A percentile compares a stretch with the other conserved stretches of the same genome.
Evolutionary conservation across 1,140 invertebrate species (phyloP).

Genomic region (Notospermus geniculatus): DNA sequence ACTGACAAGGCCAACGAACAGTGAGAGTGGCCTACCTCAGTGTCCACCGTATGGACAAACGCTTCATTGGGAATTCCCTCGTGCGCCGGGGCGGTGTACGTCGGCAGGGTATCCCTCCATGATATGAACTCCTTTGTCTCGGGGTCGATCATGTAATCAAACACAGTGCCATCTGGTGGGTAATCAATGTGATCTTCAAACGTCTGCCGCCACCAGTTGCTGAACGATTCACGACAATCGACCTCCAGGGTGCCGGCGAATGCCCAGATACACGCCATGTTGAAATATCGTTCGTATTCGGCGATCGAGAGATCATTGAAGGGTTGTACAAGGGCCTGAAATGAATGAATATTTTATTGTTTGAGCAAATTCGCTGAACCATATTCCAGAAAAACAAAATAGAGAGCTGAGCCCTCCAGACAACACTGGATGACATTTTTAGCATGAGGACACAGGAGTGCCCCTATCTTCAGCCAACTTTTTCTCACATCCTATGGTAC

Average conservation of each 20-base stretch:
- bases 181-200: slow-evolving; percentile 46
- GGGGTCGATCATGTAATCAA: slow-evolving; percentile 52
- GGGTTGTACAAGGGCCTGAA: slow-evolving; percentile 38
- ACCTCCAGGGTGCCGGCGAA: slow-evolving; percentile 48
- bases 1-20: no score
- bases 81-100: slow-evolving; percentile 46
- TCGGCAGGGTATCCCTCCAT: slow-evolving; percentile 49
- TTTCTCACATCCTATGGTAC: no score
- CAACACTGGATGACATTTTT: no score
- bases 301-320: slow-evolving; percentile 44
- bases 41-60: slow-evolving; percentile 52
- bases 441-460: no score
- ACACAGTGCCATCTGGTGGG: slow-evolving; percentile 46
- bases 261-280: slow-evolving; percentile 51
- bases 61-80: slow-evolving; percentile 50
- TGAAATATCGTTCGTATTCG: slow-evolving; percentile 51
- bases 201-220: slow-evolving; percentile 48
- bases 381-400: no score
- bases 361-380: no score
- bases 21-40: no score
- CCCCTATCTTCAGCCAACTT: no score
- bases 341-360: no score
- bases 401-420: no score
- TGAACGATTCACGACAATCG: slow-evolving; percentile 43
- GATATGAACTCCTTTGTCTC: slow-evolving; percentile 49